Percentiles rank a stretch among this genome's conserved stretches.
Conservation (phyloP, 2,888 invertebrate genomes). For the Caenorhabditis imperialis region DNA sequence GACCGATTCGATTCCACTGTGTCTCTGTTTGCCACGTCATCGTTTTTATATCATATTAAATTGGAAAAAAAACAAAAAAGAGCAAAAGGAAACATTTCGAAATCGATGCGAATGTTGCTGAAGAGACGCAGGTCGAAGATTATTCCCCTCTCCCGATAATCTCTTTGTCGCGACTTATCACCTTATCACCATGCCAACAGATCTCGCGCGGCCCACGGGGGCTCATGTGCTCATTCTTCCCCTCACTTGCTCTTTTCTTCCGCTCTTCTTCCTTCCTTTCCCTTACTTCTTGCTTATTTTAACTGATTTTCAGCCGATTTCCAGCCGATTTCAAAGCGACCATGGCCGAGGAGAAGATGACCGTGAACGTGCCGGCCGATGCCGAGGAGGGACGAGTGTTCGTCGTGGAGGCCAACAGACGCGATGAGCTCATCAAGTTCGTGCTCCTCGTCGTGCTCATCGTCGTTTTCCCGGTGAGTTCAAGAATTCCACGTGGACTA, state of each 20-base stretch:
- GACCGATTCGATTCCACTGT: too few relatives aligned
- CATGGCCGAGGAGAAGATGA: constrained; percentile 52
- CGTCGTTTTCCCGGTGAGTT: constrained; percentile 66
- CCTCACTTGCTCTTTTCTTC: background rate
- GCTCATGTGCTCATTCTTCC: background rate
- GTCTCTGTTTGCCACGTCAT: too few relatives aligned
- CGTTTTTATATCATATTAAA: too few relatives aligned
- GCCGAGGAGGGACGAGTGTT: constrained; percentile 61
- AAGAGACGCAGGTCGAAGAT: too few relatives aligned
- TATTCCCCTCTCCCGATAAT: background rate
- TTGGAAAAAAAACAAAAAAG: too few relatives aligned
- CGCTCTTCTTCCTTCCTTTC: background rate
- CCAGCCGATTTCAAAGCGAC: background rate
- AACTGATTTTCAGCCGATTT: too few relatives aligned
- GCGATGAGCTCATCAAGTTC: constrained; percentile 63
- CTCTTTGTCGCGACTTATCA: too few relatives aligned
- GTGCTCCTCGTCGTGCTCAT: constrained; percentile 65
- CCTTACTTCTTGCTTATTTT: background rate
- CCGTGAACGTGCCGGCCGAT: constrained; percentile 32
- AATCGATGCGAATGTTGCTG: too few relatives aligned
- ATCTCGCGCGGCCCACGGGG: too few relatives aligned
- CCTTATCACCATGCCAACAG: constrained; percentile 2
- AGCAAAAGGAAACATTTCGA: too few relatives aligned
- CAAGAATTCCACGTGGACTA: constrained; percentile 16
- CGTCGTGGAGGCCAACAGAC: constrained; percentile 65